A percentile compares a stretch with the other conserved stretches of the same genome.
Conservation (phyloP, 1,140 invertebrate species). For the Samia ricini region DNA sequence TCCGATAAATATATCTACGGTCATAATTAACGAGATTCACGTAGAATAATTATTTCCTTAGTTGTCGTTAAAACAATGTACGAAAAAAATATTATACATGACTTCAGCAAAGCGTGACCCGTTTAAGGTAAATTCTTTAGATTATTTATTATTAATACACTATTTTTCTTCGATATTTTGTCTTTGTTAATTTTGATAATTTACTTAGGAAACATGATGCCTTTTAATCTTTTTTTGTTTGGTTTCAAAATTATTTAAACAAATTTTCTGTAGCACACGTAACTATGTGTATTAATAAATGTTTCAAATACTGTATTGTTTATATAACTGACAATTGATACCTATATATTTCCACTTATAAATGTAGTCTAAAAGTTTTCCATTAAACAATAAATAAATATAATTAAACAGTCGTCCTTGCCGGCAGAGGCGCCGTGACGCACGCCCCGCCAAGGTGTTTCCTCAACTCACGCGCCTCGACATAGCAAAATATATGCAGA, state of each 20-base stretch:
- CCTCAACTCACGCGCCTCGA: conserved; percentile 3
- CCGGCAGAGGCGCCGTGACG: conserved; percentile 6
- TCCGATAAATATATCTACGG: neutral
- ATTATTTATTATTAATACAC: neutral
- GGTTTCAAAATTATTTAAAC: too few relatives aligned
- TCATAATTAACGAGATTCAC: neutral
- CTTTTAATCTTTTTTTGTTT: too few relatives aligned
- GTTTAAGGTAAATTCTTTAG: neutral
- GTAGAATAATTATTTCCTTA: neutral
- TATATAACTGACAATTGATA: neutral
- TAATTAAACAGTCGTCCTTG: conserved; percentile 1
- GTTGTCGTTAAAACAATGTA: neutral
- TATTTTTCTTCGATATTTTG: neutral
- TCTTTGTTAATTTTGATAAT: neutral
- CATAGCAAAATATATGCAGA: neutral
- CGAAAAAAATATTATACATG: neutral
- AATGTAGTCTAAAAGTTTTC: neutral
- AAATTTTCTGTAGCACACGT: too few relatives aligned
- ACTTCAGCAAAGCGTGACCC: neutral
- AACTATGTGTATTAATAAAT: too few relatives aligned
- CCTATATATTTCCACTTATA: neutral
- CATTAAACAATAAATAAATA: neutral
- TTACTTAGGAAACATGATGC: too few relatives aligned
- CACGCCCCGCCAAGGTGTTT: neutral
- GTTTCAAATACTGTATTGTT: neutral